Base-by-base conservation (phyloP, 2,888 invertebrate species). In the Portevinia maculata region DNA sequence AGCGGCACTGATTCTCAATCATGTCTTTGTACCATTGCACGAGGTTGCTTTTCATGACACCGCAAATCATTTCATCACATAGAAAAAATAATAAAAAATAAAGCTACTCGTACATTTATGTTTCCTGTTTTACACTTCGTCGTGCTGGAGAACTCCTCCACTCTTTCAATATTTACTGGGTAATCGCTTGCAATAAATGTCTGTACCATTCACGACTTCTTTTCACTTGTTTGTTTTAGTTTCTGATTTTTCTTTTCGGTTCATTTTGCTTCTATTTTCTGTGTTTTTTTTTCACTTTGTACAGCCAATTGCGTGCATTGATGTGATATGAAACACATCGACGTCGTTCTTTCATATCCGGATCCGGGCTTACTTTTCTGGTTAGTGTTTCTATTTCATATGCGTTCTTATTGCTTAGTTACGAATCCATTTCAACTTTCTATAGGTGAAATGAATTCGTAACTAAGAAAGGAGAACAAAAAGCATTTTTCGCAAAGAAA, bases 291-390 rank as follows among this genome's bases (percentile, higher is more conserved):
- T 52, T 39, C 59, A 57, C 53, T 65, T 70, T 75, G 70, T 52
- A 65, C 65, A 81, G 76, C 65, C 81, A 81, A 81, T 81, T 70
- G 81, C 70, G 76, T 76, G 76, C 76, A 71, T 81, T 81, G 81
- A 76, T 76, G 70, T 81, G 46, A 32, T 39, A 39, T 39, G 39
- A 13, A 39, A 39, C 13, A 71, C 53, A 81, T 65, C 70, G 70
- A 76, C 59, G 65, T 70, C 70, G 59, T 37, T 53, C 24, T 19
- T 60, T 74, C 71, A 44, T 62, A 62, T 75, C 75, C 70, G 52
- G 50, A 15, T 46, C 21, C 46, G 34, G 32, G 28, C 13, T 46
- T 37, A n/a, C 50, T 41, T 55, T 32, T 44, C 53, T 53, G 5
- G 5, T n/a, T 44, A 53, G 46, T 46, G 15, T 7, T 64, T 59